Conservation (phyloP, 2,797 vertebrate genomes). For the Pteronotus mesoamericanus region DNA sequence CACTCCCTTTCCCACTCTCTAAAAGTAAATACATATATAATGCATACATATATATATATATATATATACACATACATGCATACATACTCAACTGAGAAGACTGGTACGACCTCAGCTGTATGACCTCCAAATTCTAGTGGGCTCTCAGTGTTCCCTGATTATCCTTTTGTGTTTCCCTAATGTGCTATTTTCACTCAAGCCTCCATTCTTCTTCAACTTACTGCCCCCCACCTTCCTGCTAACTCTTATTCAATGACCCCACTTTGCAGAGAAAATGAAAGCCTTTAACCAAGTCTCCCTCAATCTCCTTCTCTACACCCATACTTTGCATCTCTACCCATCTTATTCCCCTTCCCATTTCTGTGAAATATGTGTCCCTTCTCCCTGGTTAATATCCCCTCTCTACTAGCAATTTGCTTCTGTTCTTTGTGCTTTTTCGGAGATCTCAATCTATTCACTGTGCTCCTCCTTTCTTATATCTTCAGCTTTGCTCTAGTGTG, state of each 20-base stretch:
- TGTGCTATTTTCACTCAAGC: not conserved
- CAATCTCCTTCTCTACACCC: too few species aligned
- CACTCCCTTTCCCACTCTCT: not conserved
- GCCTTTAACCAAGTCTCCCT: not conserved
- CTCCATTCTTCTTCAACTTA: not conserved
- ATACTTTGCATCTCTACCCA: not conserved
- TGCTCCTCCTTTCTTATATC: not conserved
- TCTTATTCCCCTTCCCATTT: not conserved
- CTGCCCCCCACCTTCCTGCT: not conserved
- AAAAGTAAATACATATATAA: not conserved
- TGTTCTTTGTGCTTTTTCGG: not conserved
- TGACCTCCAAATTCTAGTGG: not conserved
- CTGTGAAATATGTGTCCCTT: not conserved
- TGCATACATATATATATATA: too few species aligned
- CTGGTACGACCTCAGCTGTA: too few species aligned
- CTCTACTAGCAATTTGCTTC: not conserved
- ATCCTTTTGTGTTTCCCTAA: not conserved
- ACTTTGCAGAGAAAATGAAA: not conserved
- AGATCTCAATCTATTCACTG: not conserved
- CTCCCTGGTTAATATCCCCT: not conserved
- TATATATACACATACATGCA: too few species aligned
- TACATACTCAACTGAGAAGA: not conserved
- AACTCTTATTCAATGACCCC: not conserved
- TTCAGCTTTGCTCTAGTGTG: not conserved
- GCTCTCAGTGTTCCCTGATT: not conserved